Evolutionary conservation across 2,797 vertebrate genomes (phyloP).

Genomic region (Nasua narica): DNA sequence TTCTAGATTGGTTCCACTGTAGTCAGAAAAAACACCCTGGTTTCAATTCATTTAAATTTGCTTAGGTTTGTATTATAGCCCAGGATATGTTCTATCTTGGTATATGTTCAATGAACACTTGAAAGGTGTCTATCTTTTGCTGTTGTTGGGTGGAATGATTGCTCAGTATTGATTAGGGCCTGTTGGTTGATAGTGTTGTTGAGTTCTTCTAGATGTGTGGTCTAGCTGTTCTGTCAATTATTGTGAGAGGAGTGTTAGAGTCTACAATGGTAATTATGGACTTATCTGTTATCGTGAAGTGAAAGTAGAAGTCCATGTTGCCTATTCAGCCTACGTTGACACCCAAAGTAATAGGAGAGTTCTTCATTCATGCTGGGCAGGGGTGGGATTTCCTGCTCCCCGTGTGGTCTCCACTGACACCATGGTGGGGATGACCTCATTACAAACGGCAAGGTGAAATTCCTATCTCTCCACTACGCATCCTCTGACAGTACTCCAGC

Average conservation of each 20-base stretch:
- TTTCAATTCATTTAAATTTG: background rate
- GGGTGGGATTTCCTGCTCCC: background rate
- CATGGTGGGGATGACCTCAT: background rate
- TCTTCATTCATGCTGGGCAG: background rate
- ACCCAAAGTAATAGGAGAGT: background rate
- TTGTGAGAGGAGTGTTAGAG: background rate
- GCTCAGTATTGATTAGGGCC: background rate
- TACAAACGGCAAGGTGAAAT: background rate
- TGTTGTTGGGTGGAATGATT: background rate
- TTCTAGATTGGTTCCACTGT: background rate
- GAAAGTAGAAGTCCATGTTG: background rate
- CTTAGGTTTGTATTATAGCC: background rate
- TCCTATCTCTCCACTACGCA: background rate
- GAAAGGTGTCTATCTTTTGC: background rate
- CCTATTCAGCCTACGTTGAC: background rate
- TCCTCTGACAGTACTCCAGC: background rate
- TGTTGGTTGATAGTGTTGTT: background rate
- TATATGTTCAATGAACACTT: background rate
- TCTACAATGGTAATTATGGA: background rate
- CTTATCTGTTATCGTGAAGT: background rate
- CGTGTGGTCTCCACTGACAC: background rate
- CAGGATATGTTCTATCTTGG: background rate
- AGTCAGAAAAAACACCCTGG: background rate
- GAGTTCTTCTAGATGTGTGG: background rate
- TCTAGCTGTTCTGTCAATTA: background rate